Evolutionary conservation across 2,797 vertebrate genomes (phyloP).

Genomic region (Enteromius unitaeniatus): DNA sequence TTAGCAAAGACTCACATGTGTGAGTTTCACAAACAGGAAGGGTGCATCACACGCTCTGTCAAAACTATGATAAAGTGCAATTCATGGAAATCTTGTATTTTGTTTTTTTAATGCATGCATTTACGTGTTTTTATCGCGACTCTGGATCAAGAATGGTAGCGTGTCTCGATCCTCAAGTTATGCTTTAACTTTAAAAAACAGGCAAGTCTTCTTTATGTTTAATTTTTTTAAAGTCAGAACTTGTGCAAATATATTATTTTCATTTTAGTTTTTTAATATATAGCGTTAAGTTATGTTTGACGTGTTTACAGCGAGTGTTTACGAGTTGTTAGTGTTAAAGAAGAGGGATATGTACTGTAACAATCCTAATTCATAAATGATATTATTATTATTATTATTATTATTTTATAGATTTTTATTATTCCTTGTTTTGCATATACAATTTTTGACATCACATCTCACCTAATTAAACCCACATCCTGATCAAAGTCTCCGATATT

Average conservation of each 20-base stretch:
- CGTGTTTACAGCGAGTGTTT: too few species aligned
- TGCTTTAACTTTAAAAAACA: slow-evolving; percentile 10
- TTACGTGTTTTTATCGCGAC: not conserved
- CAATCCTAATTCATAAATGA: too few species aligned
- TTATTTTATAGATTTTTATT: not conserved
- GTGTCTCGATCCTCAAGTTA: not conserved
- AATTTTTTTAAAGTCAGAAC: not conserved
- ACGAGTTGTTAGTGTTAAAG: too few species aligned
- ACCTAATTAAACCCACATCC: slow-evolving; percentile 11
- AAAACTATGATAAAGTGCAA: slow-evolving; percentile 9
- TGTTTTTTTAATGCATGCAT: not conserved
- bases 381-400: too few species aligned
- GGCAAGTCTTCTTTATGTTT: slow-evolving; percentile 19
- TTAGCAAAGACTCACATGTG: slow-evolving; percentile 10
- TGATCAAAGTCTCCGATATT: too few species aligned
- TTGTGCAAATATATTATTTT: too few species aligned
- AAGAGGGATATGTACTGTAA: too few species aligned
- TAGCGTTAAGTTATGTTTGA: too few species aligned
- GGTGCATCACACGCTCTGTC: slow-evolving; percentile 34
- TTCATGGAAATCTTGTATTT: not conserved
- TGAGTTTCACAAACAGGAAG: slow-evolving; percentile 17
- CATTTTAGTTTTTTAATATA: too few species aligned
- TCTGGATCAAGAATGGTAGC: not conserved
- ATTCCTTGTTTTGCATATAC: not conserved
- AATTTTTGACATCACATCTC: not conserved